Percentiles rank a stretch among this genome's conserved stretches.
phyloP scores from a whole-genome alignment of 2,113 vertebrate genomes.

The Ahaetulla prasina region DNA sequence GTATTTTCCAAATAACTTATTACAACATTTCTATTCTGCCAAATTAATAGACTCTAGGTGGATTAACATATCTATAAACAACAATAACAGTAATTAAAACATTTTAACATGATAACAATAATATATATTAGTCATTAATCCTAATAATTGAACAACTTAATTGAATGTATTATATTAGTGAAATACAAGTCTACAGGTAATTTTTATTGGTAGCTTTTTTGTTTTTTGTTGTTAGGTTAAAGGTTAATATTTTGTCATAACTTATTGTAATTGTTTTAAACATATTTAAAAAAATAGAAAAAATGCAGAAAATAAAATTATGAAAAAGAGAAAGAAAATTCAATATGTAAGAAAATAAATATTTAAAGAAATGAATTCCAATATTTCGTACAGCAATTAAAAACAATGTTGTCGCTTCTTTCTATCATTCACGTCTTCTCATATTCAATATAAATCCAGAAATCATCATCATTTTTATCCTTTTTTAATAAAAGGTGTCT shows the following conservation, averaged over 20 bases:
- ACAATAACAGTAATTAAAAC: background rate
- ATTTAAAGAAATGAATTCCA: background rate
- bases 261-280: background rate
- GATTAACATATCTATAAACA: background rate
- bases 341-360: background rate
- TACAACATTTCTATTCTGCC: background rate
- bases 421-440: background rate
- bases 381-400: background rate
- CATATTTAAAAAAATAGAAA: background rate
- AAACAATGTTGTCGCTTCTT: background rate
- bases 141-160: background rate
- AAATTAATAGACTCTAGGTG: background rate
- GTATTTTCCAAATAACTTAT: background rate
- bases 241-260: background rate
- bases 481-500: background rate
- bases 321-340: background rate
- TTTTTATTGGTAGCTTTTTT: slow-evolving; percentile 26
- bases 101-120: background rate
- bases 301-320: background rate
- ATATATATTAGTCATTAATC: background rate
- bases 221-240: background rate
- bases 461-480: background rate
- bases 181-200: slow-evolving; percentile 34
- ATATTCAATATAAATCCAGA: background rate
- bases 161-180: slow-evolving; percentile 32